These are phyloP conservation scores for Alosa alosa DNA, from an alignment of 2,113 vertebrate species.

Conservation along the genomic window DNA sequence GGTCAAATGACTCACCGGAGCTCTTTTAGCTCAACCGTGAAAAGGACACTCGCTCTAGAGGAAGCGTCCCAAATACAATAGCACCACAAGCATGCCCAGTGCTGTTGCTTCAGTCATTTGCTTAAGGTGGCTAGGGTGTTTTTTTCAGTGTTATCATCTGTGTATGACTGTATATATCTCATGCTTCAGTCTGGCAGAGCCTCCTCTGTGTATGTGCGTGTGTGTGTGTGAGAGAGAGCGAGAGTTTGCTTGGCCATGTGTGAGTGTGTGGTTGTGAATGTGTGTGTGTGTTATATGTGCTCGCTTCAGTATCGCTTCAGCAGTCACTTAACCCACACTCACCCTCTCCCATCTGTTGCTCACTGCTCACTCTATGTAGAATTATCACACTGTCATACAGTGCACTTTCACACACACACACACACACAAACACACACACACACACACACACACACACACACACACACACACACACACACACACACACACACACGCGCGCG, in stretches of 20 bases:
- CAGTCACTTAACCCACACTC: slow-evolving; percentile 16
- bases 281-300: not conserved
- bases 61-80: not conserved
- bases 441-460: too few relatives aligned
- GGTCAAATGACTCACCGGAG: not conserved
- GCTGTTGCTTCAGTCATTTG: not conserved
- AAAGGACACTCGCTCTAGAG: not conserved
- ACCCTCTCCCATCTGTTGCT: not conserved
- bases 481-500: slow-evolving; percentile 28
- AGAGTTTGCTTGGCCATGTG: not conserved
- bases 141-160: not conserved
- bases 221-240: not conserved
- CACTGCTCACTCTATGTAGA: not conserved
- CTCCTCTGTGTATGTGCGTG: not conserved
- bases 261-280: not conserved
- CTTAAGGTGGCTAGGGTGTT: not conserved
- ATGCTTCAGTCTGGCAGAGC: not conserved
- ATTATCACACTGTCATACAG: not conserved
- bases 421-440: slow-evolving; percentile 25
- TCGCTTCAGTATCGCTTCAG: not conserved
- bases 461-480: not conserved
- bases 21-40: not conserved
- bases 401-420: slow-evolving; percentile 7
- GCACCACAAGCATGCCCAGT: not conserved
- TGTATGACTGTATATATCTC: not conserved